Conservation (phyloP, 2,888 invertebrate species). For the Chelonus formosanus region DNA sequence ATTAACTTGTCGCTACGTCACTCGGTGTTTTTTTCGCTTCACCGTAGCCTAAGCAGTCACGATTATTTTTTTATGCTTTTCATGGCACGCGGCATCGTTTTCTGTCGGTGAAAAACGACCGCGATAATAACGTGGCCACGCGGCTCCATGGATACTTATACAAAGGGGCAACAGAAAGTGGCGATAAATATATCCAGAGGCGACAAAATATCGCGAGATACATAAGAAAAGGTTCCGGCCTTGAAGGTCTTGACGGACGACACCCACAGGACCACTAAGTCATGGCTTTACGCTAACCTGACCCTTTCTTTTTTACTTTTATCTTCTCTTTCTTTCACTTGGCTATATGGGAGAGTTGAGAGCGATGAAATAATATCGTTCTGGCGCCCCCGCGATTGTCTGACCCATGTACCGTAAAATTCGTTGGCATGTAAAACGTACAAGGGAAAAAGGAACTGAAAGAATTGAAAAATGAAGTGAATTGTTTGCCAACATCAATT, state of each 20-base stretch:
- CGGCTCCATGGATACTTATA: slow-evolving; percentile 35
- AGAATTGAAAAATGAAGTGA: background rate
- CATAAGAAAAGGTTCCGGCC: slow-evolving; percentile 36
- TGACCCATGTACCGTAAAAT: slow-evolving; percentile 42
- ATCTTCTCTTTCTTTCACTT: slow-evolving; percentile 11
- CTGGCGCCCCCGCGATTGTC: slow-evolving; percentile 28
- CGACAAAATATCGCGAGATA: slow-evolving; percentile 63
- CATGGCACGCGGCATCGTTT: slow-evolving; percentile 31
- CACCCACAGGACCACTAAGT: slow-evolving; percentile 64
- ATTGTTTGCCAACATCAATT: slow-evolving; percentile 13
- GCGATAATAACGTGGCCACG: slow-evolving; percentile 46
- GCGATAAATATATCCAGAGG: slow-evolving; percentile 59
- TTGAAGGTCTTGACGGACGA: slow-evolving; percentile 54
- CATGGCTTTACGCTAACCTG: slow-evolving; percentile 61
- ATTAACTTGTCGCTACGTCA: slow-evolving; percentile 53
- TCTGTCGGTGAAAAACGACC: slow-evolving; percentile 42
- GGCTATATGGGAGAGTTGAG: slow-evolving; percentile 16
- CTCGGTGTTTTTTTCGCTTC: slow-evolving; percentile 9
- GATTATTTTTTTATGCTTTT: slow-evolving; percentile 34
- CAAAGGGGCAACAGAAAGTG: slow-evolving; percentile 37
- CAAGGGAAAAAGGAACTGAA: slow-evolving; percentile 20
- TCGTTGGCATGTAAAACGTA: slow-evolving; percentile 32
- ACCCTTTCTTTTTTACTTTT: slow-evolving; percentile 31
- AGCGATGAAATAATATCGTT: slow-evolving; percentile 57
- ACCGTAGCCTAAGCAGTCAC: slow-evolving; percentile 23